These are phyloP conservation scores for Drepana arcuata DNA, from an alignment of 1,140 invertebrate genomes.

Conservation along the genomic window DNA sequence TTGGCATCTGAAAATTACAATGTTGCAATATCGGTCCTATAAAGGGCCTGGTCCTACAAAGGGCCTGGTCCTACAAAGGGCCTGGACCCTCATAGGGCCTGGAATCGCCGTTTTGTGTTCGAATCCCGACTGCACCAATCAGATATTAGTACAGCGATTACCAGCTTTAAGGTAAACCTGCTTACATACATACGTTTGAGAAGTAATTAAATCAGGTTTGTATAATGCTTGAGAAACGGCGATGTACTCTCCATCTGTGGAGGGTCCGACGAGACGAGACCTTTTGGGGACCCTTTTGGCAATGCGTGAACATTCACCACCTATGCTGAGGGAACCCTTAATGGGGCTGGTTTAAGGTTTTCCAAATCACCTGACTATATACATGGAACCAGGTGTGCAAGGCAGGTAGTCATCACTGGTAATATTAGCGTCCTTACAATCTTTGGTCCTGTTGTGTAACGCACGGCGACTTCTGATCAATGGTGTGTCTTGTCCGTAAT, in stretches of 20 bases:
- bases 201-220: neutral
- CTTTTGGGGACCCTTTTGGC: too few relatives aligned
- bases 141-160: too few relatives aligned
- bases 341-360: neutral
- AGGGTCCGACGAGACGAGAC: too few relatives aligned
- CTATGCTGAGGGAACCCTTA: too few relatives aligned
- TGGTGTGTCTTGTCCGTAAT: neutral
- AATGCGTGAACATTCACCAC: too few relatives aligned
- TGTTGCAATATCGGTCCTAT: neutral
- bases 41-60: neutral
- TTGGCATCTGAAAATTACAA: slow-evolving; percentile 26
- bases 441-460: neutral
- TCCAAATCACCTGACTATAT: slow-evolving; percentile 31
- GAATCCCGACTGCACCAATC: too few relatives aligned
- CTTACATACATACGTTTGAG: neutral
- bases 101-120: too few relatives aligned
- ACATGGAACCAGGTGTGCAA: slow-evolving; percentile 41
- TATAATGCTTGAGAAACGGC: neutral
- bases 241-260: too few relatives aligned
- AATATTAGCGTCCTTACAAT: neutral
- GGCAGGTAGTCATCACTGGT: slow-evolving; percentile 8
- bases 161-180: neutral
- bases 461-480: neutral
- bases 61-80: neutral
- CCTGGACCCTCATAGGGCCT: neutral